Evolutionary conservation across 2,797 vertebrate species (phyloP).

Genomic region (Selene dorsalis): DNA sequence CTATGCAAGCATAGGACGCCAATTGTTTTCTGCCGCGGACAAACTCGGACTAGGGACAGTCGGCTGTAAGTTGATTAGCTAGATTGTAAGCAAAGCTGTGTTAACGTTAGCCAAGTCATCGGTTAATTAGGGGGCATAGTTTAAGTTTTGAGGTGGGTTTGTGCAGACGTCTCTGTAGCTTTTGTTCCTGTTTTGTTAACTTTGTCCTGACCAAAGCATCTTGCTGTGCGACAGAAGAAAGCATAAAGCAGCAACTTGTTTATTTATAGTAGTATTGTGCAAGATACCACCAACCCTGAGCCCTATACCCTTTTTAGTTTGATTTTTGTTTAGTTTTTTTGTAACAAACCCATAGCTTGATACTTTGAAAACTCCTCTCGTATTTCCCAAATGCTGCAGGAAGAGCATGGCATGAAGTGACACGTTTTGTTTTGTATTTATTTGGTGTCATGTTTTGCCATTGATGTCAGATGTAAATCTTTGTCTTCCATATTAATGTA

Average conservation of each 20-base stretch:
- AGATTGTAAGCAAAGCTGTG: neutral
- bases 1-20: constrained; percentile 62
- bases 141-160: constrained; percentile 9
- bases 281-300: constrained; percentile 24
- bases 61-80: constrained; percentile 56
- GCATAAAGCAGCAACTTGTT: constrained; percentile 31
- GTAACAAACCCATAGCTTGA: neutral
- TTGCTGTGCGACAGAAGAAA: constrained; percentile 47
- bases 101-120: neutral
- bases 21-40: constrained; percentile 74
- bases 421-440: neutral
- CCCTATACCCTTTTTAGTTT: constrained; percentile 3
- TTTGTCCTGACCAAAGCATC: constrained; percentile 64
- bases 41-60: constrained; percentile 57
- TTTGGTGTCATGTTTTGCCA: neutral
- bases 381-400: constrained; percentile 12
- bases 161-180: constrained; percentile 20
- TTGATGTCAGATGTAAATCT: constrained; percentile 4
- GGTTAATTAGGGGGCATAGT: neutral
- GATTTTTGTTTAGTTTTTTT: too few relatives aligned
- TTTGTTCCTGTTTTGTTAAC: constrained; percentile 62
- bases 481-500: neutral
- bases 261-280: constrained; percentile 2
- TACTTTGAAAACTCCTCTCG: constrained; percentile 8
- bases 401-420: neutral